These are phyloP conservation scores for Pissodes strobi DNA, from an alignment of 1,140 invertebrate species.

Conservation along the genomic window DNA sequence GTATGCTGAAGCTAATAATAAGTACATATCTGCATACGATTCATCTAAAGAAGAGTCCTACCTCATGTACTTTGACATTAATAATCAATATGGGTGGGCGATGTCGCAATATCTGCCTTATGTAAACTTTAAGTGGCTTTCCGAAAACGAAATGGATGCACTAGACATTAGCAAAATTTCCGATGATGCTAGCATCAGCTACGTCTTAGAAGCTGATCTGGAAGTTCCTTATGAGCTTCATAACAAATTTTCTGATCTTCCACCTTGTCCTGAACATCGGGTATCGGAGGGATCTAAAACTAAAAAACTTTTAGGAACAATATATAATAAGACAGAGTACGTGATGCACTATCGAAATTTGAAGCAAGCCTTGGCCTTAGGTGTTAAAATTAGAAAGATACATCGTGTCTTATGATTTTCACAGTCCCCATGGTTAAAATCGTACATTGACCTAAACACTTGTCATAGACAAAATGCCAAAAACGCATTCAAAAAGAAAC, in stretches of 20 bases:
- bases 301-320: conserved; percentile 28
- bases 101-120: conserved; percentile 57
- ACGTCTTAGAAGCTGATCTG: conserved; percentile 60
- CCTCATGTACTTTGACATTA: conserved; percentile 59
- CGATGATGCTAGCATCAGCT: conserved; percentile 56
- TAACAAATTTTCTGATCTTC: conserved; percentile 59
- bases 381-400: conserved; percentile 58
- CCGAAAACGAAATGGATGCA: conserved; percentile 43
- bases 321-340: conserved; percentile 35
- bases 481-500: conserved; percentile 56
- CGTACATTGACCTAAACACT: conserved; percentile 41
- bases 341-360: conserved; percentile 59
- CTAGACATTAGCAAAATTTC: conserved; percentile 38
- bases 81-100: conserved; percentile 62
- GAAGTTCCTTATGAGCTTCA: conserved; percentile 56
- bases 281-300: conserved; percentile 7
- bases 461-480: conserved; percentile 38
- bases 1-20: conserved; percentile 53
- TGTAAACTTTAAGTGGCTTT: conserved; percentile 56
- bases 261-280: conserved; percentile 38
- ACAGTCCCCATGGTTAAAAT: conserved; percentile 58
- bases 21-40: conserved; percentile 56
- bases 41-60: conserved; percentile 45
- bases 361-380: conserved; percentile 57
- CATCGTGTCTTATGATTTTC: conserved; percentile 60